Percentiles rank a stretch among this genome's conserved stretches.
Evolutionary conservation across 2,888 invertebrate genomes (phyloP).

Genomic region (Pammene aurita): DNA sequence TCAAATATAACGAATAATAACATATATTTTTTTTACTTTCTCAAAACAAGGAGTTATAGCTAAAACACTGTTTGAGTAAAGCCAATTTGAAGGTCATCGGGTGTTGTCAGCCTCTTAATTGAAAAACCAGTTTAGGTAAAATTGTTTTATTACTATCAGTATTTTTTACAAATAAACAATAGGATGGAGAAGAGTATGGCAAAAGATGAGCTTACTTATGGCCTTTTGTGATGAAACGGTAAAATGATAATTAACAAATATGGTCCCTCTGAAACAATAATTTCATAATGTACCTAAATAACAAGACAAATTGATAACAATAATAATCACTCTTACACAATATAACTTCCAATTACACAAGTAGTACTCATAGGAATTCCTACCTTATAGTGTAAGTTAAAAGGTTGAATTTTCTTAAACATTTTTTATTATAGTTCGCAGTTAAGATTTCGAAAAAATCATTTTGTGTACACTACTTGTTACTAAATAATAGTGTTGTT

Average conservation of each 20-base stretch:
- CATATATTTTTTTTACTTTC: no score
- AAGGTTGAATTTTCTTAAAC: not conserved
- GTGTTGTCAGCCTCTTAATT: no score
- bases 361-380: conserved; percentile 5
- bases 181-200: conserved; percentile 58
- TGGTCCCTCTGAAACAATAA: conserved; percentile 61
- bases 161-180: conserved; percentile 48
- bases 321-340: conserved; percentile 29
- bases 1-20: no score
- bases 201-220: conserved; percentile 57
- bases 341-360: conserved; percentile 20
- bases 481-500: not conserved
- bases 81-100: no score
- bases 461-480: not conserved
- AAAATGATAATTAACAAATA: conserved; percentile 49
- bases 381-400: not conserved
- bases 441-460: not conserved
- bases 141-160: conserved; percentile 58
- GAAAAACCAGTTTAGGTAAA: conserved; percentile 44
- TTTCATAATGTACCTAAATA: conserved; percentile 42
- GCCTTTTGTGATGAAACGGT: conserved; percentile 52
- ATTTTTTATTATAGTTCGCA: not conserved
- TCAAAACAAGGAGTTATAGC: no score
- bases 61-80: no score
- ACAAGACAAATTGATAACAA: conserved; percentile 35